Evolutionary conservation across 2,113 vertebrate genomes (phyloP), one percentile per base, ranked within the genome.

Genomic region (Dasyornis broadbenti): DNA sequence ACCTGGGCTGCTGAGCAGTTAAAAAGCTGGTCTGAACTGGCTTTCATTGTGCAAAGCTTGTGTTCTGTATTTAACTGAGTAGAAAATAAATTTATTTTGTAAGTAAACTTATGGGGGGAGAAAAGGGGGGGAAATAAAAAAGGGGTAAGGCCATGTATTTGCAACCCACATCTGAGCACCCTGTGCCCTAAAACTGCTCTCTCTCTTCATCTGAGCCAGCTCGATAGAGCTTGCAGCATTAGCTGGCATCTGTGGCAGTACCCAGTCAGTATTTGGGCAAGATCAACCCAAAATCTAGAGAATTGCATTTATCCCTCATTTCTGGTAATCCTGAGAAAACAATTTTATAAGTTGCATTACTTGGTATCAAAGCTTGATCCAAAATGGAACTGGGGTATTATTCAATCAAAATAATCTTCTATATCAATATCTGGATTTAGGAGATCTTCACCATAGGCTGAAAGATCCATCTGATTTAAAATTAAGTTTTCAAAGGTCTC

Each of bases 401-500:
- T 66, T 99, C 94, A 99, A 84, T 99, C 99, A 90, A 99, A 99
- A 96, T 99, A 99, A 97, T 99, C 99, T 96, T 99, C 99, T 84
- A 99, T 99, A 53, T 99, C 99, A 50, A 99, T 97, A 94, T 98
- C 95, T 45, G 99, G 99, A 97, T 99, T 98, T 50, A 99, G 98
- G 24, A 99, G 98, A 39, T 99, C 97, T 93, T 99, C 99, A 72
- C 99, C 98, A 15, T 99, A 99, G 10, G 96, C 93, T 5, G 99
- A 99, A 91, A 99, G 98, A 92, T 99, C 99, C 99, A 99, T 99
- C 30, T 98, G 98, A 96, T 99, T 99, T 91, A 99, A 98, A 92
- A 99, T 99, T 35, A 99, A 95, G 92, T 99, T 99, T 96, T 99
- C 99, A 95, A 99, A 99, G 14, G 99, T 99, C 98, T 99, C 99